Evolutionary conservation across 2,113 vertebrate genomes (phyloP), one percentile per base, ranked within the genome.

Genomic region (Diglossa brunneiventris): DNA sequence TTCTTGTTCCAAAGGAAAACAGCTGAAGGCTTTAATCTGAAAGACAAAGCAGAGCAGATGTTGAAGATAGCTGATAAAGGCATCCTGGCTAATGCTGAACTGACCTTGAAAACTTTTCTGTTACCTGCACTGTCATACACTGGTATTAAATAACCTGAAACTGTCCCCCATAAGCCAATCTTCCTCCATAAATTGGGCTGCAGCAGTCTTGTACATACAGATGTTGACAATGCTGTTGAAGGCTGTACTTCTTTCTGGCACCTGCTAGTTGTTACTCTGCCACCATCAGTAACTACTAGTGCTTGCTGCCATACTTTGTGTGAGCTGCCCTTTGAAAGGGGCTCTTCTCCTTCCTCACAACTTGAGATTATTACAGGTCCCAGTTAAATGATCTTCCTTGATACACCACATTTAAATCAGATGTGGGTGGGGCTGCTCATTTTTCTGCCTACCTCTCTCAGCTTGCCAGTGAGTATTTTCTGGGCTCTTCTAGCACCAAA

Each of bases 371-470:
- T 10, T 55, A 35, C 35, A 61, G 11, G 7, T 75, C 35, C 21
- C 18, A 66, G 17, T 62, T 74, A 39, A 69, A 37, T 52, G 17
- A 17, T 30, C 3, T 18, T 72, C 21, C 27, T 37, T 67, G 23
- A 69, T 10, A 27, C 13, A 37, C 1, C 0, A 3, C 21, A 73
- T 37, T 47, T 86, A 78, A 89, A 35, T 27, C 7, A 7, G 1
- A 0, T 20, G 5, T 46, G 39, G 50, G 7, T 12, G 15, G 0
- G 6, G 4, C 15, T 52, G 7, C 14, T 80, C 0, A 0, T 44
- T 63, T 61, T 37, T 62, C n/a, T 77, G 9, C 23, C 75, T 69
- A 44, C 9, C 7, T 58, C 50, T 63, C 33, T 9, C 39, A 30
- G 5, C 33, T 53, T 6, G 1, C 23, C 13, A 49, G 20, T 7